phyloP scores from a whole-genome alignment of 2,113 vertebrate species.

The Aphelocoma coerulescens region DNA sequence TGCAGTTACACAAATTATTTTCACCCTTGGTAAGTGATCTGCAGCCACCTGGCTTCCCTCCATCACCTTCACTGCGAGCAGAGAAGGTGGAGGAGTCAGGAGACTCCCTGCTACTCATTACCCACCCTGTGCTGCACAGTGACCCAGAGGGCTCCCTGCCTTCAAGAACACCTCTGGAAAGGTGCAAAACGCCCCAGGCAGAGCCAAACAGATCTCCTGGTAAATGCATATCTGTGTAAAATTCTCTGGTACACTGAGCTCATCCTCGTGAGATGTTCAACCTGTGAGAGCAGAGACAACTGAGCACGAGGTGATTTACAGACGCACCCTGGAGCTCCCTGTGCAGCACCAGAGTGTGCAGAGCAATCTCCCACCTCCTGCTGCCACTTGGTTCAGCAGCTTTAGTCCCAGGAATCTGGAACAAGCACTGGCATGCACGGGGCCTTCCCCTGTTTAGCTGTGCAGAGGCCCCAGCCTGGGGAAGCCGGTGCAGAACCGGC shows the following conservation, averaged over 20 bases:
- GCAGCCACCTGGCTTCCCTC: neutral
- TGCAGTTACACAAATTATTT: neutral
- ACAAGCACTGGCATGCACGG: neutral
- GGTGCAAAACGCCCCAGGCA: neutral
- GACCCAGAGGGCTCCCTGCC: neutral
- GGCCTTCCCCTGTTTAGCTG: neutral
- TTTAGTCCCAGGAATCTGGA: neutral
- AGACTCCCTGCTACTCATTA: fast-evolving
- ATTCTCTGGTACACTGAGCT: neutral
- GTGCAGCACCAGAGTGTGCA: fast-evolving
- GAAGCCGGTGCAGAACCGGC: neutral
- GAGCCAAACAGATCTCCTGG: neutral
- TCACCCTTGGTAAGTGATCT: neutral
- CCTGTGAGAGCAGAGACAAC: neutral
- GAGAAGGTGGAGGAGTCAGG: neutral
- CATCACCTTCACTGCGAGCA: neutral
- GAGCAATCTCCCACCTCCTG: neutral
- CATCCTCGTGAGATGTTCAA: neutral
- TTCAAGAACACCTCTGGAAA: fast-evolving
- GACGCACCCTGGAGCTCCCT: neutral
- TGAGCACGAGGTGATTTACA: fast-evolving
- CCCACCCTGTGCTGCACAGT: neutral
- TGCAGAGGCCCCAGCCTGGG: neutral
- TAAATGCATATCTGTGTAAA: neutral
- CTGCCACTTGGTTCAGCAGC: neutral